phyloP scores from a whole-genome alignment of 2,113 vertebrate species.

The Romanogobio albipinnatus region DNA sequence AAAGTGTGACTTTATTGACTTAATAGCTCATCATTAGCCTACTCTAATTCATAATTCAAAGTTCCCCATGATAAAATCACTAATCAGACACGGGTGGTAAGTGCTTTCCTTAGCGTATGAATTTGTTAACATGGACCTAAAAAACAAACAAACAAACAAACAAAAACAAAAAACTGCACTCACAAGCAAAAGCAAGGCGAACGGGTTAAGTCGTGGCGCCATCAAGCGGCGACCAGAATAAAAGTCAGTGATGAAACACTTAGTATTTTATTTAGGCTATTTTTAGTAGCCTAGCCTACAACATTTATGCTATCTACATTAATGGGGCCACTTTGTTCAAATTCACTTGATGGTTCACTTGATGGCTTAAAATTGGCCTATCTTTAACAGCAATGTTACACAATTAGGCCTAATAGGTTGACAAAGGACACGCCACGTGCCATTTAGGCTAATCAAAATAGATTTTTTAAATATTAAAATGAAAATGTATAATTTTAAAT shows the following conservation, averaged over 20 bases:
- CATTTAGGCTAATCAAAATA: too few species aligned
- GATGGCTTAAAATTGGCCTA: neutral
- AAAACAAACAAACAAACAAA: too few species aligned
- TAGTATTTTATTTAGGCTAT: too few species aligned
- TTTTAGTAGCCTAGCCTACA: neutral
- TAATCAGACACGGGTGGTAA: neutral
- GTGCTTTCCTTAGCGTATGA: neutral
- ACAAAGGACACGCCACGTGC: too few species aligned
- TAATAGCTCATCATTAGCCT: too few species aligned
- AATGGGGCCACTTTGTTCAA: neutral
- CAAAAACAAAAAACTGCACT: too few species aligned
- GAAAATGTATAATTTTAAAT: too few species aligned
- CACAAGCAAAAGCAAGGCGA: neutral
- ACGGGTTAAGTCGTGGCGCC: conserved; percentile 1
- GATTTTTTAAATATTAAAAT: too few species aligned
- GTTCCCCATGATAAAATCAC: too few species aligned
- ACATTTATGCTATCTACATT: too few species aligned
- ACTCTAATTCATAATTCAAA: too few species aligned
- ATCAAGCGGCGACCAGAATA: conserved; percentile 8
- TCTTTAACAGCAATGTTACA: neutral
- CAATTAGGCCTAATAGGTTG: too few species aligned
- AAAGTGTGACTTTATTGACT: neutral
- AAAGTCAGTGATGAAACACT: neutral
- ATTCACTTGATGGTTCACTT: neutral
- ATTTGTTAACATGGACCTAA: neutral